Conservation (phyloP, 2,797 vertebrate species). For the Neopelma chrysocephalum region DNA sequence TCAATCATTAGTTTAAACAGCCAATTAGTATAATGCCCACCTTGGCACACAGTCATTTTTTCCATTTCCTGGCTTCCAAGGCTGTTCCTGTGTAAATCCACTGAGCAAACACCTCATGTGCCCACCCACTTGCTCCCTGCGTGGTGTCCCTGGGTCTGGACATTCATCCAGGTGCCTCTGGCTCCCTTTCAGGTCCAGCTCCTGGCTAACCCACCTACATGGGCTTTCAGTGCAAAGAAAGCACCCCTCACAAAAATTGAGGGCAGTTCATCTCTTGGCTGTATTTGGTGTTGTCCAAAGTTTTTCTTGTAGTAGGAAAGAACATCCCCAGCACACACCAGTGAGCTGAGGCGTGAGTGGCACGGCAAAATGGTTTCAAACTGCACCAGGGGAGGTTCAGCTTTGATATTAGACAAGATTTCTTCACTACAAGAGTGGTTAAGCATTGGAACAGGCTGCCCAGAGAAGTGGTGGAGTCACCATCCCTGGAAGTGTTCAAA, state of each 20-base stretch:
- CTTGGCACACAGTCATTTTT: neutral
- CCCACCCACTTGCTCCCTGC: neutral
- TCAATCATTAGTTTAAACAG: neutral
- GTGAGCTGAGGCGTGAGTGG: neutral
- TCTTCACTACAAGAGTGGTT: neutral
- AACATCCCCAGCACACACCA: neutral
- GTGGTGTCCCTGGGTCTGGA: neutral
- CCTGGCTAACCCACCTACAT: neutral
- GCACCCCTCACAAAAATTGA: neutral
- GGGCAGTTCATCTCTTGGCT: neutral
- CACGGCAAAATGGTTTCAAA: neutral
- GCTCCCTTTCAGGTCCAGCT: neutral
- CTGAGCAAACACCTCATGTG: accelerated
- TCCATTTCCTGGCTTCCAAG: neutral
- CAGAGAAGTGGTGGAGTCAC: neutral
- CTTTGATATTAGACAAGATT: neutral
- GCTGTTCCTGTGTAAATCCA: neutral
- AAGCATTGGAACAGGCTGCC: neutral
- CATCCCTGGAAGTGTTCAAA: neutral
- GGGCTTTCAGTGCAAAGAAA: neutral
- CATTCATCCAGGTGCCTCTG: neutral
- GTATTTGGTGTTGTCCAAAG: accelerated
- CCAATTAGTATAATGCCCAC: neutral
- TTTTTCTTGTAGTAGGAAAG: neutral
- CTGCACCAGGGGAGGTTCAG: neutral